phyloP scores from a whole-genome alignment of 2,888 invertebrate species.

The Nephrotoma guestfalica region DNA sequence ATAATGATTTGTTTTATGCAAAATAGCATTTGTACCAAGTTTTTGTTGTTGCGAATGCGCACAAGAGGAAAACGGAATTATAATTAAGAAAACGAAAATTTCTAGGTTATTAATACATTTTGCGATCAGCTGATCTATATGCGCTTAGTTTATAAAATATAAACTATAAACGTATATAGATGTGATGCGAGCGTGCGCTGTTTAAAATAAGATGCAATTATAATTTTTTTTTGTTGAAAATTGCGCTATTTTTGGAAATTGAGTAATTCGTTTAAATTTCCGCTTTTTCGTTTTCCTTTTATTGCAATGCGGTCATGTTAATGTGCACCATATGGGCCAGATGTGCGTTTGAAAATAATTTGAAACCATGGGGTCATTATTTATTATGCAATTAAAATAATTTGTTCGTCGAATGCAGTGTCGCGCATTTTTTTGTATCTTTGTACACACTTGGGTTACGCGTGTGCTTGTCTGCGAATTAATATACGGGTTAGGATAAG shows the following conservation, averaged over 20 bases:
- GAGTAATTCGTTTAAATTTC: not conserved
- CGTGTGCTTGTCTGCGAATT: not conserved
- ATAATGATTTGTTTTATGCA: not conserved
- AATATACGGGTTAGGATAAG: not conserved
- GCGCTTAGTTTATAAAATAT: not conserved
- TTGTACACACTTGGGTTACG: not conserved
- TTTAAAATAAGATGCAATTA: not conserved
- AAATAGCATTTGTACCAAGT: not conserved
- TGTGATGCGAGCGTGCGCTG: not conserved
- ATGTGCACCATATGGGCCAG: not conserved
- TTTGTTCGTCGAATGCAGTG: not conserved
- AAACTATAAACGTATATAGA: not conserved
- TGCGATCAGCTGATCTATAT: not conserved
- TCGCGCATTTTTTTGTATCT: not conserved
- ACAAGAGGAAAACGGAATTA: not conserved
- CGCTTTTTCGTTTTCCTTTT: not conserved
- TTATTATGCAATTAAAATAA: not conserved
- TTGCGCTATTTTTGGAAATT: not conserved
- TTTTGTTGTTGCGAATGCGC: not conserved
- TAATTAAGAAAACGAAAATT: not conserved
- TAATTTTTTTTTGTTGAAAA: not conserved
- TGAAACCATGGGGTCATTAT: not conserved
- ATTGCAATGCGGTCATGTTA: no score
- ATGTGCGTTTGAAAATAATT: not conserved
- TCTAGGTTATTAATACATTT: not conserved